Evolutionary conservation across 2,113 vertebrate genomes (phyloP).

Genomic region (Anarrhichthys ocellatus): DNA sequence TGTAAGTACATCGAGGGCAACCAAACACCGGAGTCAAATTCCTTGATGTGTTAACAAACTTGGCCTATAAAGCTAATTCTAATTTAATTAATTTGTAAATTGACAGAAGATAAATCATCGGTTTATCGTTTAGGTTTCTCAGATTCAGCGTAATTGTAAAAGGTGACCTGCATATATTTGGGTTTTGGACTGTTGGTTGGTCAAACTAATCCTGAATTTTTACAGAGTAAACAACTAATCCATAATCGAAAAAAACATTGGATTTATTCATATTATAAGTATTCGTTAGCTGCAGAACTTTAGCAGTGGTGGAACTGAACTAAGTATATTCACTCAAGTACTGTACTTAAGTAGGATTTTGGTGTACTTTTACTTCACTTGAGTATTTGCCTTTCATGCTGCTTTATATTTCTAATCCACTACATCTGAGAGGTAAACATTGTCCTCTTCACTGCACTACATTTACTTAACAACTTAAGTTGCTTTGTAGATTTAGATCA

Average conservation of each 20-base stretch:
- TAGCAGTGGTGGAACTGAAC: neutral
- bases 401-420: neutral
- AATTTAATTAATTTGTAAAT: neutral
- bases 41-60: no score
- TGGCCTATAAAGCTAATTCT: no score
- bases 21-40: no score
- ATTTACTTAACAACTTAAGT: neutral
- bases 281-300: neutral
- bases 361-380: neutral
- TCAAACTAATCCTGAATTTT: no score
- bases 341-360: neutral
- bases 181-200: neutral
- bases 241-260: neutral
- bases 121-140: neutral
- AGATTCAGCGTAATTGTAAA: no score
- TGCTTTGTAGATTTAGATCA: neutral
- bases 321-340: neutral
- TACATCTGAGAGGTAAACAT: neutral
- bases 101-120: neutral
- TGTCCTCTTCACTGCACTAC: neutral
- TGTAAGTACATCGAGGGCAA: no score
- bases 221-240: neutral
- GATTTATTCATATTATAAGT: neutral
- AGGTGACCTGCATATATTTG: neutral
- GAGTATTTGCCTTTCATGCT: neutral